A percentile compares a stretch with the other conserved stretches of the same genome.
These are phyloP conservation scores for Diorhabda elongata DNA, from an alignment of 1,140 invertebrate species.

Conservation along the genomic window DNA sequence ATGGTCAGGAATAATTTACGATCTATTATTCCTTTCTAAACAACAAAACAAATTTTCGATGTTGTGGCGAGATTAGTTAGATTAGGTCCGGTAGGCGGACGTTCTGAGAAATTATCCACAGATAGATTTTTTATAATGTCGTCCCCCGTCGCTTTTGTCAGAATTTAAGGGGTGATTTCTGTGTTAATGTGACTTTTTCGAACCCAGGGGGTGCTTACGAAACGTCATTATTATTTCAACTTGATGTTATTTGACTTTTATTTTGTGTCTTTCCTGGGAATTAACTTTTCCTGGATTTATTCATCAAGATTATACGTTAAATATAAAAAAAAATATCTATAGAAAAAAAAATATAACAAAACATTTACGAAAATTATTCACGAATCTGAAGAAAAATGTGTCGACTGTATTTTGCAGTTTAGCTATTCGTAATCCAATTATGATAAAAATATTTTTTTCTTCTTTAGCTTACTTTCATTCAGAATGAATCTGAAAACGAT, in stretches of 20 bases:
- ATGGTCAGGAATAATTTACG: slow-evolving; percentile 14
- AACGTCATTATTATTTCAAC: slow-evolving; percentile 23
- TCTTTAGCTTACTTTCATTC: no score
- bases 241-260: slow-evolving; percentile 6
- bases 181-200: slow-evolving; percentile 22
- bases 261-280: background rate
- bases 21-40: slow-evolving; percentile 15
- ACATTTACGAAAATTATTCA: no score
- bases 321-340: no score
- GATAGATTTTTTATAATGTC: slow-evolving; percentile 9
- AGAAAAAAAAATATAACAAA: no score
- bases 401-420: no score
- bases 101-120: slow-evolving; percentile 19
- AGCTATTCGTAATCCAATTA: no score
- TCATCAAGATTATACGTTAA: no score
- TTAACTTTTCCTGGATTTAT: no score
- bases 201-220: slow-evolving; percentile 21
- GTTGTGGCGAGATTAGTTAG: slow-evolving; percentile 24
- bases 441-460: no score
- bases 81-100: slow-evolving; percentile 15
- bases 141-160: slow-evolving; percentile 5
- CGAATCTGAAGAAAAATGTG: no score
- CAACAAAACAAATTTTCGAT: slow-evolving; percentile 23
- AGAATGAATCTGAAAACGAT: no score
- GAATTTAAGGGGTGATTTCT: slow-evolving; percentile 25